phyloP scores from a whole-genome alignment of 37 sponge, comb jelly and placozoan genomes.

The Bolinopsis microptera region DNA sequence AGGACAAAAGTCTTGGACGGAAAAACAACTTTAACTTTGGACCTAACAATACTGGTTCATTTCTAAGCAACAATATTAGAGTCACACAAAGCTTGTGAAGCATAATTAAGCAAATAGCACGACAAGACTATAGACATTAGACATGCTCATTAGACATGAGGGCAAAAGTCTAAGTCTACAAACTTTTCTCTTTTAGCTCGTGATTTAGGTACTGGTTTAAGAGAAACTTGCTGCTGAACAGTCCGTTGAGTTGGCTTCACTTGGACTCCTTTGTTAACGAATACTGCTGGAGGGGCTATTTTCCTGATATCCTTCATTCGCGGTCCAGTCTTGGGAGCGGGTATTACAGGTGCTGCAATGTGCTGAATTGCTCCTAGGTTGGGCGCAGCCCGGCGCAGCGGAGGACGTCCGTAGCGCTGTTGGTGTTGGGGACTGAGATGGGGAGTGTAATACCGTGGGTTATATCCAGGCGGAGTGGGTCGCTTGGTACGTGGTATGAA shows the following conservation, averaged over 20 bases:
- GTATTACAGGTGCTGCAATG: neutral
- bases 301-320: neutral
- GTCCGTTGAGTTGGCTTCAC: conserved; percentile 17
- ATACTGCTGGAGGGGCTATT: neutral
- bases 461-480: neutral
- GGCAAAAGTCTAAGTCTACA: neutral
- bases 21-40: too few relatives aligned
- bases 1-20: too few relatives aligned
- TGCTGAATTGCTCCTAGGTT: neutral
- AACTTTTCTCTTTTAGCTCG: neutral
- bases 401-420: conserved; percentile 6
- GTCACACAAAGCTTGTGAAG: too few relatives aligned
- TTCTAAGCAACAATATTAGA: too few relatives aligned
- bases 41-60: too few relatives aligned
- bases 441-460: neutral
- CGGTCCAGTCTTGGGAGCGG: neutral
- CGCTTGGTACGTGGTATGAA: neutral
- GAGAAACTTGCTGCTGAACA: conserved; percentile 18
- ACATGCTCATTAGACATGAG: neutral
- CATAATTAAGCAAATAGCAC: neutral
- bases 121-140: too few relatives aligned
- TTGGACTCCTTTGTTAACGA: neutral
- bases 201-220: neutral
- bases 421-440: conserved; percentile 32
- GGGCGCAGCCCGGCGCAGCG: neutral